phyloP scores from a whole-genome alignment of 2,888 invertebrate genomes.

The Lacanobia oleracea region DNA sequence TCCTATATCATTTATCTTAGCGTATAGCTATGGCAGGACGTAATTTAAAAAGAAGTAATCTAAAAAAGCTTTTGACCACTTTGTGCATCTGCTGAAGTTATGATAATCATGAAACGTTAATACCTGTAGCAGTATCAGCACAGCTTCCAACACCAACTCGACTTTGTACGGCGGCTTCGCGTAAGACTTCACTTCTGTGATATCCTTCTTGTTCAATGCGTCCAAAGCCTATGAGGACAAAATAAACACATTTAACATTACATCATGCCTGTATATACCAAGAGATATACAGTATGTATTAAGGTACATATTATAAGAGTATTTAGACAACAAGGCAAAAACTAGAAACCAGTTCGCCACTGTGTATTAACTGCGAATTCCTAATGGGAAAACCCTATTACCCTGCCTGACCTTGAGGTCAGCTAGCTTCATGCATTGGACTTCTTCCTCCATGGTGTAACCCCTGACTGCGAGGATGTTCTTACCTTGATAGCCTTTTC shows the following conservation, averaged over 20 bases:
- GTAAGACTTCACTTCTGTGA: conserved; percentile 97
- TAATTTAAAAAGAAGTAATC: too few species aligned
- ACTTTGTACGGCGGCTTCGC: conserved; percentile 96
- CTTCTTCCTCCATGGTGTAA: conserved; percentile 91
- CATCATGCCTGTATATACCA: background rate
- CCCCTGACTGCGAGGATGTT: conserved; percentile 90
- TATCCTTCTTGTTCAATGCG: conserved; percentile 94
- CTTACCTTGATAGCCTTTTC: conserved; percentile 93
- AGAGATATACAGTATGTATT: background rate
- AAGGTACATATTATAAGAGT: background rate
- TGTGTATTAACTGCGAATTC: too few species aligned
- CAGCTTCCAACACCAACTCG: conserved; percentile 97
- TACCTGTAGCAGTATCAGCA: conserved; percentile 94
- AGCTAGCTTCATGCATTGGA: conserved; percentile 94
- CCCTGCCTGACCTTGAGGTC: conserved; percentile 74
- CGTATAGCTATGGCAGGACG: too few species aligned
- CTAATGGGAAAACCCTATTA: too few species aligned
- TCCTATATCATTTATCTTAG: too few species aligned
- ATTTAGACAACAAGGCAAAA: too few species aligned
- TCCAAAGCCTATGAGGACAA: conserved; percentile 29
- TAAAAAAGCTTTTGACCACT: too few species aligned
- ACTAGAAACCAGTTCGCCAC: too few species aligned
- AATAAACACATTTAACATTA: background rate
- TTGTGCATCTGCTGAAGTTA: too few species aligned
- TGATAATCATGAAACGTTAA: too few species aligned